These are phyloP conservation scores for Eulithis prunata DNA, from an alignment of 2,888 invertebrate species.

Conservation along the genomic window DNA sequence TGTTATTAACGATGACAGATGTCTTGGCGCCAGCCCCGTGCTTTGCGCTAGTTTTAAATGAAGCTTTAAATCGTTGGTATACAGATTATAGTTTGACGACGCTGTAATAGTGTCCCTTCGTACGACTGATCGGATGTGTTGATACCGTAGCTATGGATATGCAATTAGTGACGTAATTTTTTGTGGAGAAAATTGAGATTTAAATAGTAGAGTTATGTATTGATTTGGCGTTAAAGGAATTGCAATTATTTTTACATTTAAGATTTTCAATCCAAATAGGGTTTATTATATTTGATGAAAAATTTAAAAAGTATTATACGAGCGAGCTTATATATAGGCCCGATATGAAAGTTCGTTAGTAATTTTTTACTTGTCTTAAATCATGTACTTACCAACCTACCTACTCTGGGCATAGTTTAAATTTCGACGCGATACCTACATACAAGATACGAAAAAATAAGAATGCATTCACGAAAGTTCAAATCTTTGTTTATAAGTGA, in stretches of 20 bases:
- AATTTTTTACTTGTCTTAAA: too few relatives aligned
- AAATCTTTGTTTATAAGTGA: too few relatives aligned
- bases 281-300: too few relatives aligned
- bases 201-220: constrained; percentile 22
- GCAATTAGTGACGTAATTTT: constrained; percentile 76
- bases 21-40: constrained; percentile 75
- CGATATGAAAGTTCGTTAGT: too few relatives aligned
- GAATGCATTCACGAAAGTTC: too few relatives aligned
- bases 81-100: constrained; percentile 45
- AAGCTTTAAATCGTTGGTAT: constrained; percentile 42
- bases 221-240: constrained; percentile 2
- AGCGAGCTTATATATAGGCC: too few relatives aligned
- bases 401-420: too few relatives aligned
- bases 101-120: constrained; percentile 48
- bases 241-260: not conserved
- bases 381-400: too few relatives aligned
- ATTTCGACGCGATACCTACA: too few relatives aligned
- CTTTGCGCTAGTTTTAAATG: constrained; percentile 37
- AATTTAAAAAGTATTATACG: too few relatives aligned
- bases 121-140: constrained; percentile 76
- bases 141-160: constrained; percentile 77
- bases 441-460: too few relatives aligned
- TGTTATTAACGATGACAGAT: constrained; percentile 84
- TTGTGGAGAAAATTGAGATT: constrained; percentile 55
- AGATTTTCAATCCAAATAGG: not conserved